These are phyloP conservation scores for Marronus borbonicus DNA, from an alignment of 2,888 invertebrate species.

Conservation along the genomic window DNA sequence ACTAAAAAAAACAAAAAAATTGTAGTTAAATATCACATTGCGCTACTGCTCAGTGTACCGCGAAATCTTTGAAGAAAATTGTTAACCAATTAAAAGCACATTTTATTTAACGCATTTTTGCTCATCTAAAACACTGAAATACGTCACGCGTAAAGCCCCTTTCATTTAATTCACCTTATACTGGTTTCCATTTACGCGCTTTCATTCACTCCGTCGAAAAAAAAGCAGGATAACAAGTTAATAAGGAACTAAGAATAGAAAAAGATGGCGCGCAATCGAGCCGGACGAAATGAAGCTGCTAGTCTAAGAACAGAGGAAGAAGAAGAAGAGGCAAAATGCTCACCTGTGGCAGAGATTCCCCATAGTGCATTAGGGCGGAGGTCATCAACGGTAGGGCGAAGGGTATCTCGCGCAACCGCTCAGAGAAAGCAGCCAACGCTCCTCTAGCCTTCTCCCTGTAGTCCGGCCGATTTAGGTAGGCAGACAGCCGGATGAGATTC, in stretches of 20 bases:
- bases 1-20: too few relatives aligned
- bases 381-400: constrained; percentile 84
- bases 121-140: neutral
- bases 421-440: constrained; percentile 76
- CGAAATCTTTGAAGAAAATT: too few relatives aligned
- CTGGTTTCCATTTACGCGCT: neutral
- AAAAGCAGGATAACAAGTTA: constrained; percentile 14
- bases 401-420: constrained; percentile 77
- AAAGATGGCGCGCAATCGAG: constrained; percentile 1
- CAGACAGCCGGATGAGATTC: constrained; percentile 84
- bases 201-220: neutral
- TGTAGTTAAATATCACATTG: too few relatives aligned
- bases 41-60: too few relatives aligned
- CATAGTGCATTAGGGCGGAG: constrained; percentile 80
- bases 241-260: neutral
- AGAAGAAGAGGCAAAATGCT: constrained; percentile 50
- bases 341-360: constrained; percentile 84
- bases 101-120: neutral
- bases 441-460: constrained; percentile 74
- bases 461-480: constrained; percentile 78
- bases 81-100: neutral
- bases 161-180: constrained; percentile 4
- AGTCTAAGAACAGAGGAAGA: neutral
- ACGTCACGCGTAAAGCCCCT: neutral
- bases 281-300: neutral